Percentiles rank a stretch among this genome's conserved stretches.
Conservation (phyloP, 2,113 vertebrate genomes). For the Triplophysa siluroides region DNA sequence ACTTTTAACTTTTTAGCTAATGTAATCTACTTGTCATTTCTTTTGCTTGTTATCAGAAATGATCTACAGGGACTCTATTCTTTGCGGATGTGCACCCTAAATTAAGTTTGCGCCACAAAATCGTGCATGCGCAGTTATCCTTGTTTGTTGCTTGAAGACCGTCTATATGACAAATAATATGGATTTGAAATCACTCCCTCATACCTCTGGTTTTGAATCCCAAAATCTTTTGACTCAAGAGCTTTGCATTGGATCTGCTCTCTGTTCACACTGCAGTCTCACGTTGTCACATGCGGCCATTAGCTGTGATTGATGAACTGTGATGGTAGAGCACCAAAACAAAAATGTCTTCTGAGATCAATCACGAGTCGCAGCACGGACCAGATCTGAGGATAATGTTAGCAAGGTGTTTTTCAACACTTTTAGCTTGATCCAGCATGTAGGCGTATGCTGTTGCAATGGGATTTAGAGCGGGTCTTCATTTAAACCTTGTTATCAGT, state of each 20-base stretch:
- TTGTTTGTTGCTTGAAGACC: too few relatives aligned
- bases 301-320: slow-evolving; percentile 18
- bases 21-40: too few relatives aligned
- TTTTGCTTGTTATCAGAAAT: too few relatives aligned
- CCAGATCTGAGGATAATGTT: not conserved
- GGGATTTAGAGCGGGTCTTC: slow-evolving; percentile 4
- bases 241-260: not conserved
- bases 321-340: not conserved
- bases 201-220: not conserved
- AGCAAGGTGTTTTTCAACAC: not conserved
- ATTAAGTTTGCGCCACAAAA: too few relatives aligned
- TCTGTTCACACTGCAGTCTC: slow-evolving; percentile 5
- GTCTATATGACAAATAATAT: too few relatives aligned
- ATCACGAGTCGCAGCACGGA: not conserved
- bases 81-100: too few relatives aligned
- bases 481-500: not conserved
- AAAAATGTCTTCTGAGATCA: not conserved
- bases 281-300: not conserved
- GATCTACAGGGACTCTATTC: too few relatives aligned
- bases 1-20: too few relatives aligned
- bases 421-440: slow-evolving; percentile 11
- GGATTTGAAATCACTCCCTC: not conserved
- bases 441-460: slow-evolving; percentile 11
- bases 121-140: too few relatives aligned
- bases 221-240: not conserved